Conservation (phyloP, 2,888 invertebrate species). For the Diploptera punctata region DNA sequence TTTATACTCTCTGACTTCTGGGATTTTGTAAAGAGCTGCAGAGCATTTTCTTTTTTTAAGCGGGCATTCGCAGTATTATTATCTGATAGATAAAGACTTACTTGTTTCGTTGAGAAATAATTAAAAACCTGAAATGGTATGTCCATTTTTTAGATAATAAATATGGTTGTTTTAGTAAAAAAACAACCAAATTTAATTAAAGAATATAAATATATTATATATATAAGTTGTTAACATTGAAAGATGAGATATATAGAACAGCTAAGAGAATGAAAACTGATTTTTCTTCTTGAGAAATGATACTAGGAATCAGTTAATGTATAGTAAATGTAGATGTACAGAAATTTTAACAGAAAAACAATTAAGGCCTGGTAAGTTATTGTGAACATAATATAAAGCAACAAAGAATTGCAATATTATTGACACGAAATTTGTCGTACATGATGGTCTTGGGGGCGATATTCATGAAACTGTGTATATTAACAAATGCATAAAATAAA, state of each 20-base stretch:
- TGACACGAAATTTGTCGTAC: too few species aligned
- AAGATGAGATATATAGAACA: too few species aligned
- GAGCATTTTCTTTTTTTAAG: conserved; percentile 9
- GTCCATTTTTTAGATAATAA: not conserved
- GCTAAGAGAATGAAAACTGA: too few species aligned
- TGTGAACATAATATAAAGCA: not conserved
- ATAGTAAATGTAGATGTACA: too few species aligned
- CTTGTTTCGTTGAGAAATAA: not conserved
- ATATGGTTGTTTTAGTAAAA: not conserved
- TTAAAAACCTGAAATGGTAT: not conserved
- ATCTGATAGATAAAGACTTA: conserved; percentile 31
- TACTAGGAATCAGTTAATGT: too few species aligned
- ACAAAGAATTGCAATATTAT: conserved; percentile 26
- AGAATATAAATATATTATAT: too few species aligned
- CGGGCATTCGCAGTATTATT: conserved; percentile 37
- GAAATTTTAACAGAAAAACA: too few species aligned
- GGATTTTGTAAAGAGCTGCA: conserved; percentile 33
- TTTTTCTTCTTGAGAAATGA: too few species aligned
- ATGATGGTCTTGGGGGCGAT: not conserved
- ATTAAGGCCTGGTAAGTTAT: not conserved
- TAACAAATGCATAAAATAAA: too few species aligned
- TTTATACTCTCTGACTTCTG: not conserved
- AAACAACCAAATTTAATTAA: not conserved
- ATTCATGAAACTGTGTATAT: too few species aligned
- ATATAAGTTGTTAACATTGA: too few species aligned